Evolutionary conservation across 2,797 vertebrate species (phyloP).

Genomic region (Chiloscyllium punctatum): DNA sequence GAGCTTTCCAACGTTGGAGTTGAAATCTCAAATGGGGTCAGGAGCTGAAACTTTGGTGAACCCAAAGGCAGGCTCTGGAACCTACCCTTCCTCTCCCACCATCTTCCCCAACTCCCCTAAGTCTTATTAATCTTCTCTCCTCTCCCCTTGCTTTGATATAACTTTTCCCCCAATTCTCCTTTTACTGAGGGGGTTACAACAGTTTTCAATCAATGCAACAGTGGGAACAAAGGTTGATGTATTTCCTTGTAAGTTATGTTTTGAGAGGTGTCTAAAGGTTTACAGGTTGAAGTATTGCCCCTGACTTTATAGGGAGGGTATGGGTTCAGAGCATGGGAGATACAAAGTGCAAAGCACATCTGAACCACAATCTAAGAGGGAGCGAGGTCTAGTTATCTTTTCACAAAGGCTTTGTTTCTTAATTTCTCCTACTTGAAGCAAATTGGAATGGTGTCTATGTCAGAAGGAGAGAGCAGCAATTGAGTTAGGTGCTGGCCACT

Average conservation of each 20-base stretch:
- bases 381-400: background rate
- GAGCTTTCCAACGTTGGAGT: too few relatives aligned
- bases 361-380: background rate
- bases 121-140: too few relatives aligned
- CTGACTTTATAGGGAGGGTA: background rate
- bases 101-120: too few relatives aligned
- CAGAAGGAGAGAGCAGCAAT: background rate
- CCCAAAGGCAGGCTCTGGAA: too few relatives aligned
- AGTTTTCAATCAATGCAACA: too few relatives aligned
- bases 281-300: background rate
- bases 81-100: too few relatives aligned
- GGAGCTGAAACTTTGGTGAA: too few relatives aligned
- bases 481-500: background rate
- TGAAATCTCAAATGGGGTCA: too few relatives aligned
- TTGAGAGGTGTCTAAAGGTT: background rate
- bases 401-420: background rate
- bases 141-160: too few relatives aligned
- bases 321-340: background rate
- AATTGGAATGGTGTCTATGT: background rate
- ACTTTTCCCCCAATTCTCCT: too few relatives aligned
- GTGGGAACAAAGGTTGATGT: too few relatives aligned
- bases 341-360: background rate
- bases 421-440: background rate
- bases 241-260: background rate
- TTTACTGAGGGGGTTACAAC: too few relatives aligned